Evolutionary conservation across 1,140 invertebrate genomes (phyloP).

Genomic region (Acromyrmex echinatior): DNA sequence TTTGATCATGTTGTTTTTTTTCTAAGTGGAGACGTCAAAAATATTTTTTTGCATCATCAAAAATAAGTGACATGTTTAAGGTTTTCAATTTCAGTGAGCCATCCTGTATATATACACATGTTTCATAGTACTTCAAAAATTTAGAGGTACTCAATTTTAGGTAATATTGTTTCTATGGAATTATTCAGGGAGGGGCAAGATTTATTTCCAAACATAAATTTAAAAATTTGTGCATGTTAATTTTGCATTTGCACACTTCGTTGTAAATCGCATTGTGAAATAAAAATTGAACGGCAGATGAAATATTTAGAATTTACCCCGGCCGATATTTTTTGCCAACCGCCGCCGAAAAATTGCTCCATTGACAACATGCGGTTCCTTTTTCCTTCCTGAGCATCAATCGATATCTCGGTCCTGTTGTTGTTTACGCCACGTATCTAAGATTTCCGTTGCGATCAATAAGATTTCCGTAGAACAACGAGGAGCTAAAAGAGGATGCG

Average conservation of each 20-base stretch:
- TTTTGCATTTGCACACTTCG: neutral
- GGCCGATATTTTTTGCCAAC: constrained; percentile 18
- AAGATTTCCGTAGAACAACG: constrained; percentile 53
- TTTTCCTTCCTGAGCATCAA: neutral
- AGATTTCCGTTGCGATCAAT: constrained; percentile 35
- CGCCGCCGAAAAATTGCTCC: neutral
- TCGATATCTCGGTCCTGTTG: constrained; percentile 51
- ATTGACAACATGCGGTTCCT: constrained; percentile 19
- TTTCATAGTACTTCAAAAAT: neutral
- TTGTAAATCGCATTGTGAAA: constrained; percentile 6
- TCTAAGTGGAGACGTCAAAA: no score
- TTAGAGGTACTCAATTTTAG: neutral
- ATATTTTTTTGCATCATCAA: no score
- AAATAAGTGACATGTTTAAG: no score
- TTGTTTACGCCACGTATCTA: constrained; percentile 53
- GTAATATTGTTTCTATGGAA: neutral
- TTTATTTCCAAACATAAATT: neutral
- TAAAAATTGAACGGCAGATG: neutral
- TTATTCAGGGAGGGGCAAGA: neutral
- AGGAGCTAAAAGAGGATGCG: neutral
- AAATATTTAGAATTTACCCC: neutral
- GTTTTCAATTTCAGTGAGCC: no score
- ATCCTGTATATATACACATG: neutral
- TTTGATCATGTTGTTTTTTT: no score
- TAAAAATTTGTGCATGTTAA: neutral